Percentiles rank a stretch among this genome's conserved stretches.
Conservation (phyloP, 2,888 invertebrate species). For the Cylindroiulus punctatus region DNA sequence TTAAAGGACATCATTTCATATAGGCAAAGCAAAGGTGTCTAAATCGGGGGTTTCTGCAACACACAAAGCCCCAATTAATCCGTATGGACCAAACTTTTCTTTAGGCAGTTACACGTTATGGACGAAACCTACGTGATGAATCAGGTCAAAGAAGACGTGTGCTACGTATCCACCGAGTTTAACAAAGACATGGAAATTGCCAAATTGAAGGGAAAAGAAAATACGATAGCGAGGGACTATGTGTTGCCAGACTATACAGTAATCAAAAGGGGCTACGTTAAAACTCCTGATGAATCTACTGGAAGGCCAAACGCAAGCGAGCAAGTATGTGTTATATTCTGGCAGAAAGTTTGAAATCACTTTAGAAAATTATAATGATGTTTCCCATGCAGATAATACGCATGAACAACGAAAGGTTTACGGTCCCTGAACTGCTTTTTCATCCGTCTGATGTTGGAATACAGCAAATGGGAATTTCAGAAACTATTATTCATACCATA, state of each 20-base stretch:
- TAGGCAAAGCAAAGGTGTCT: conserved; percentile 67
- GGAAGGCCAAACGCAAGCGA: conserved; percentile 66
- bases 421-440: conserved; percentile 94
- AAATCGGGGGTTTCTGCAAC: not conserved
- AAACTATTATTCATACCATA: conserved; percentile 84
- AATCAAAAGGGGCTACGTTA: conserved; percentile 80
- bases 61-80: not conserved
- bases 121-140: conserved; percentile 99
- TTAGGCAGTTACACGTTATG: conserved; percentile 93
- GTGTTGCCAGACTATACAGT: conserved; percentile 95
- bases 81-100: not conserved
- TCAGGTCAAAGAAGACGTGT: conserved; percentile 97
- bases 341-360: not conserved
- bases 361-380: not conserved
- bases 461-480: conserved; percentile 88
- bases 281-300: conserved; percentile 67
- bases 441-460: conserved; percentile 95
- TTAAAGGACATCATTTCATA: conserved; percentile 97
- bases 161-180: conserved; percentile 89
- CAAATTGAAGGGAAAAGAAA: conserved; percentile 66
- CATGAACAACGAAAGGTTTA: conserved; percentile 92
- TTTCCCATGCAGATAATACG: conserved; percentile 75
- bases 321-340: conserved; percentile 63
- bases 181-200: conserved; percentile 77
- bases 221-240: conserved; percentile 85